phyloP scores from a whole-genome alignment of 2,797 vertebrate species.

The Phaenicophaeus curvirostris region DNA sequence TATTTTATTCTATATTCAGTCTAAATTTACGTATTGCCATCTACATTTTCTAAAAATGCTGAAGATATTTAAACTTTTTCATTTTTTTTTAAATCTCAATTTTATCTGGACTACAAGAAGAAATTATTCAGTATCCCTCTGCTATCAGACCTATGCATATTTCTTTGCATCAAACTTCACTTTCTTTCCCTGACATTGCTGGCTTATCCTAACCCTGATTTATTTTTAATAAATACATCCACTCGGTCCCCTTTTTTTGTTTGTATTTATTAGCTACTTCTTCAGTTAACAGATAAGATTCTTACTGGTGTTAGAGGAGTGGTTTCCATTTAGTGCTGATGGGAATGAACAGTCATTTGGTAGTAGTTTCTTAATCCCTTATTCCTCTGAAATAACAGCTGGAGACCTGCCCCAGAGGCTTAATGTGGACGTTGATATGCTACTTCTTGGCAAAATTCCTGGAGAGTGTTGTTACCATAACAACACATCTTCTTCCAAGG shows the following conservation, averaged over 20 bases:
- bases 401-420: background rate
- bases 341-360: background rate
- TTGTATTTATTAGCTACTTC: background rate
- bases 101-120: background rate
- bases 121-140: background rate
- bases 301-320: background rate
- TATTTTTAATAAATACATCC: background rate
- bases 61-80: background rate
- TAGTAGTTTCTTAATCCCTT: slow-evolving; percentile 2
- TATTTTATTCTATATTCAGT: background rate
- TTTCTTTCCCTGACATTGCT: background rate
- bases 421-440: background rate
- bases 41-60: background rate
- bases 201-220: background rate
- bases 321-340: background rate
- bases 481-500: background rate
- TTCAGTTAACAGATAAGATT: background rate
- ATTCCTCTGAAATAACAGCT: background rate
- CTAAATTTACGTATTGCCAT: background rate
- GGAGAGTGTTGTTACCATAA: background rate
- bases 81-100: background rate
- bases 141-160: background rate
- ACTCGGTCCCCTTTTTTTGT: background rate
- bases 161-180: background rate
- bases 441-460: slow-evolving; percentile 1